These are phyloP conservation scores for Pangasius larnaudii DNA, from an alignment of 2,797 vertebrate genomes.

Conservation along the genomic window DNA sequence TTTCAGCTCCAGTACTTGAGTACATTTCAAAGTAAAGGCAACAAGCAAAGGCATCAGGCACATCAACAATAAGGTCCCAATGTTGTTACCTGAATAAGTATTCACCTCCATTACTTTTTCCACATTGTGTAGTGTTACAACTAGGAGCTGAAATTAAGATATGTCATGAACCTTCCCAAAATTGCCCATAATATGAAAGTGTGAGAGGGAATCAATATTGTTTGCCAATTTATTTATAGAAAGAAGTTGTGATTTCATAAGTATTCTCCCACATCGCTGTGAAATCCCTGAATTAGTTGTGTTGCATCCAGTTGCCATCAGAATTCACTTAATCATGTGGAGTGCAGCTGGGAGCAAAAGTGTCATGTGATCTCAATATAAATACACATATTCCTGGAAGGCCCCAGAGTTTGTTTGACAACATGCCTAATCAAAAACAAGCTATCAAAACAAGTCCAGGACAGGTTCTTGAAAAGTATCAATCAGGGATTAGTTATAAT, in stretches of 20 bases:
- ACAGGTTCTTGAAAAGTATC: background rate
- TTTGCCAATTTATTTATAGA: background rate
- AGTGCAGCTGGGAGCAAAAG: background rate
- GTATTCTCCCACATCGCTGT: background rate
- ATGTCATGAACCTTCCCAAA: background rate
- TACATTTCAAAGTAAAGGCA: background rate
- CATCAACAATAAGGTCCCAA: constrained; percentile 21
- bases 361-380: background rate
- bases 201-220: too few species aligned
- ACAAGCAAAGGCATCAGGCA: background rate
- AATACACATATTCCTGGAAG: background rate
- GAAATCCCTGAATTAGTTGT: background rate
- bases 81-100: background rate
- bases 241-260: background rate
- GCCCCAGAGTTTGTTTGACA: background rate
- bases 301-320: background rate
- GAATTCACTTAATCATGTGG: background rate
- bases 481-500: background rate
- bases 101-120: background rate
- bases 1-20: constrained; percentile 46
- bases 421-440: background rate
- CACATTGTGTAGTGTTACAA: background rate
- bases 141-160: background rate
- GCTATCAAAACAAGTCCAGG: background rate
- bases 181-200: background rate